Evolutionary conservation across 1,140 invertebrate genomes (phyloP).

Genomic region (Microplitis mediator): DNA sequence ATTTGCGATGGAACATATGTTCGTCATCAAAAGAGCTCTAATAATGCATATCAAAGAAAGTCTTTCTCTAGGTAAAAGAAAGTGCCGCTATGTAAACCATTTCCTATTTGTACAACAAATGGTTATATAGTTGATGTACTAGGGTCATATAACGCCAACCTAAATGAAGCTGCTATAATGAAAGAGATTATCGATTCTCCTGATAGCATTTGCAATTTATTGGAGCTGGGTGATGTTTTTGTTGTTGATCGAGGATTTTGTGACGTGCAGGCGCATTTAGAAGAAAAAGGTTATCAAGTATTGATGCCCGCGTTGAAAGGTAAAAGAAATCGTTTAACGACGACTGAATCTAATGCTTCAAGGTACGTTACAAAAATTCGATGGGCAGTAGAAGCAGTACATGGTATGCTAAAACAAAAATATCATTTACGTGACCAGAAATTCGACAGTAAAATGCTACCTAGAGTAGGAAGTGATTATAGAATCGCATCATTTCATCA

Average conservation of each 20-base stretch:
- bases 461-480: constrained; percentile 22
- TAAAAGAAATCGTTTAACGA: constrained; percentile 25
- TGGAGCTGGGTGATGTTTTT: not conserved
- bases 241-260: constrained; percentile 24
- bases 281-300: constrained; percentile 13
- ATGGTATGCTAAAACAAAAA: constrained; percentile 38
- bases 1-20: not conserved
- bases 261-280: constrained; percentile 19
- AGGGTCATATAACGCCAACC: too few species aligned
- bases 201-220: not conserved
- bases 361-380: constrained; percentile 37
- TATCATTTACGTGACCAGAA: constrained; percentile 32
- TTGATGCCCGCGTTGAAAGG: constrained; percentile 8
- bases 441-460: constrained; percentile 33
- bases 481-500: constrained; percentile 35
- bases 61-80: not conserved
- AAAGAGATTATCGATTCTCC: not conserved
- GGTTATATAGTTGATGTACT: too few species aligned
- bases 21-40: not conserved
- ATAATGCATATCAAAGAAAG: too few species aligned
- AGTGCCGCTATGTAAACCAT: not conserved
- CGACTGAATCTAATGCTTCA: constrained; percentile 39
- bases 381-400: constrained; percentile 45
- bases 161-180: too few species aligned
- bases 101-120: too few species aligned